These are phyloP conservation scores for Isaurus tuberculatus DNA, from an alignment of 92 coral and sea anemone genomes.

Conservation along the genomic window DNA sequence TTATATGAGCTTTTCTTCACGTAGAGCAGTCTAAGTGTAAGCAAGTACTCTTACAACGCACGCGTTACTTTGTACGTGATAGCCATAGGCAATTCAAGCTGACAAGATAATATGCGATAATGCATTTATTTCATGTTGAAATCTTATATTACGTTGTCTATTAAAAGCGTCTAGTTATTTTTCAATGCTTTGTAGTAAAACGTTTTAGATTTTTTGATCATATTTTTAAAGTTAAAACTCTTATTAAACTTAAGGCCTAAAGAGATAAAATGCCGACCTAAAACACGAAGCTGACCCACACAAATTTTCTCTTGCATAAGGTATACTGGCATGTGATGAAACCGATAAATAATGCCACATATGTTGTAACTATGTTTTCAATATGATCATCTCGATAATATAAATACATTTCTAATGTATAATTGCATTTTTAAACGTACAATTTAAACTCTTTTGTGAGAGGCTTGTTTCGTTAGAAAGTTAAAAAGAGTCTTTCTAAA, in stretches of 20 bases:
- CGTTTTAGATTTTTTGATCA: background rate
- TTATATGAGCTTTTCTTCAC: background rate
- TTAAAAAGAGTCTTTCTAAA: background rate
- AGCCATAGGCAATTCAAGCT: too few species aligned
- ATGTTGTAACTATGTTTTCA: background rate
- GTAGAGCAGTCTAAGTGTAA: background rate
- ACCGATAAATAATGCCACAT: constrained; percentile 27
- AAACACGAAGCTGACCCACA: background rate
- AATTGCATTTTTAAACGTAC: background rate
- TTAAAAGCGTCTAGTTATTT: background rate
- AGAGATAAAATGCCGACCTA: background rate
- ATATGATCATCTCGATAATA: background rate
- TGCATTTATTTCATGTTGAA: background rate
- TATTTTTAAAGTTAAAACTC: background rate
- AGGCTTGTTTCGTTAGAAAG: background rate
- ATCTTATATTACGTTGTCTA: constrained; percentile 18
- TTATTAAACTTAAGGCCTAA: background rate
- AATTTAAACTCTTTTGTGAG: background rate
- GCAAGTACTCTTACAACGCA: too few species aligned
- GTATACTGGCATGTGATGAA: background rate
- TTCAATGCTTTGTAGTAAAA: background rate
- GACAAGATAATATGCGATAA: too few species aligned
- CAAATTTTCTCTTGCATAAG: background rate
- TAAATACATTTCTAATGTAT: constrained; percentile 35
- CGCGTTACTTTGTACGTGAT: too few species aligned